Evolutionary conservation across 2,888 invertebrate species (phyloP).

Genomic region (Seira sanloemensis): DNA sequence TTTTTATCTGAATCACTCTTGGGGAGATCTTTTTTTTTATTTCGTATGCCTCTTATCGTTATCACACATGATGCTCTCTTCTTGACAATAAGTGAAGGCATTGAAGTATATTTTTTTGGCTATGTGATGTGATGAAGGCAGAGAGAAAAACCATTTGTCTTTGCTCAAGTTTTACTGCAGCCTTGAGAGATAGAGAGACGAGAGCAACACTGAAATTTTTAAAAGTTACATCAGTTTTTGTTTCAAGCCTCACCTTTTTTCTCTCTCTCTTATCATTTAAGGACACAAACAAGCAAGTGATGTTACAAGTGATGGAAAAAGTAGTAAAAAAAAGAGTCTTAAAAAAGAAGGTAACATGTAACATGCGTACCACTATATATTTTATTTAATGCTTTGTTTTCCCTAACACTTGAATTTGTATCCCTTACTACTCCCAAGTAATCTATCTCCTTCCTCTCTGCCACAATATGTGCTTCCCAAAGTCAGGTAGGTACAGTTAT

Average conservation of each 20-base stretch:
- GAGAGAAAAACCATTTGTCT: constrained; percentile 40
- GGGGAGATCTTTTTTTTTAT: constrained; percentile 30
- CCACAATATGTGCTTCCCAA: background rate
- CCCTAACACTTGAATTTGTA: constrained; percentile 14
- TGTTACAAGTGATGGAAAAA: background rate
- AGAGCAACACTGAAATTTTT: background rate
- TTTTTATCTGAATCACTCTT: constrained; percentile 39
- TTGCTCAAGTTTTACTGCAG: constrained; percentile 5
- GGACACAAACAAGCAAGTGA: background rate
- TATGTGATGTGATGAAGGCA: constrained; percentile 44
- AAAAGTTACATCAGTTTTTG: constrained; percentile 1
- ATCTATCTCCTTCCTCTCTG: constrained; percentile 24
- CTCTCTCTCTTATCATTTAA: background rate
- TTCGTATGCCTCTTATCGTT: constrained; percentile 25
- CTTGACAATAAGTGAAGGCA: background rate
- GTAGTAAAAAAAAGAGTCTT: background rate
- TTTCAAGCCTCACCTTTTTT: constrained; percentile 30
- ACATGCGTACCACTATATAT: background rate
- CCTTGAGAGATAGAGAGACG: background rate
- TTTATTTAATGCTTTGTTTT: constrained; percentile 9
- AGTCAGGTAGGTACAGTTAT: constrained; percentile 58
- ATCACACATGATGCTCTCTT: constrained; percentile 2
- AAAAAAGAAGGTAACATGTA: background rate
- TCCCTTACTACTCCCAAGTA: constrained; percentile 18
- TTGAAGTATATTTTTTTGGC: background rate